Percentiles rank a stretch among this genome's conserved stretches.
Evolutionary conservation across 1,140 invertebrate genomes (phyloP).

Genomic region (Vanessa atalanta): DNA sequence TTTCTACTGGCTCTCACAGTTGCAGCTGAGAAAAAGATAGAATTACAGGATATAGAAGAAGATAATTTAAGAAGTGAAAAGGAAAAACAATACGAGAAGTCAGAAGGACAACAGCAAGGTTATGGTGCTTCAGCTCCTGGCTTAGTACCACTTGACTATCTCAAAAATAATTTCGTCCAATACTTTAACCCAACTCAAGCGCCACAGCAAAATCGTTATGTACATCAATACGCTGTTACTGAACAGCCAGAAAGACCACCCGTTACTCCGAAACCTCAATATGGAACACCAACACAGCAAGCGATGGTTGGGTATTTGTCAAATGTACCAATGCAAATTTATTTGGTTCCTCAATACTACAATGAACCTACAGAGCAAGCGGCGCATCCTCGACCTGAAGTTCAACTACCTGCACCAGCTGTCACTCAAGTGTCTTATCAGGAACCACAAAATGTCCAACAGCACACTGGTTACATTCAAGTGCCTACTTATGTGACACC

Average conservation of each 20-base stretch:
- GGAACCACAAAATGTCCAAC: constrained; percentile 47
- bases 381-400: constrained; percentile 38
- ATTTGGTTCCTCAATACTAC: constrained; percentile 72
- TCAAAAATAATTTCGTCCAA: constrained; percentile 60
- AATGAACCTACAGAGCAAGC: constrained; percentile 52
- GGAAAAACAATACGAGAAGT: constrained; percentile 50
- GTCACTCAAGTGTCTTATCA: constrained; percentile 47
- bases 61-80: constrained; percentile 78
- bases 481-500: constrained; percentile 58
- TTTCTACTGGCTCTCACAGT: constrained; percentile 54
- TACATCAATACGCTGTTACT: constrained; percentile 71
- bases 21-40: constrained; percentile 74
- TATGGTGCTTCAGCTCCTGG: constrained; percentile 26
- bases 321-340: constrained; percentile 74
- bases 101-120: constrained; percentile 31
- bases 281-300: constrained; percentile 51
- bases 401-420: constrained; percentile 46
- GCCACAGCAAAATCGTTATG: constrained; percentile 58
- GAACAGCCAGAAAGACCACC: constrained; percentile 59
- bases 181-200: constrained; percentile 52
- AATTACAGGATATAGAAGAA: constrained; percentile 78
- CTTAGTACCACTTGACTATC: constrained; percentile 53
- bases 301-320: constrained; percentile 67
- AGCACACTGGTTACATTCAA: constrained; percentile 61
- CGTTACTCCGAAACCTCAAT: constrained; percentile 51